Evolutionary conservation across 2,888 invertebrate genomes (phyloP).

Genomic region (Tetragnatha montana): DNA sequence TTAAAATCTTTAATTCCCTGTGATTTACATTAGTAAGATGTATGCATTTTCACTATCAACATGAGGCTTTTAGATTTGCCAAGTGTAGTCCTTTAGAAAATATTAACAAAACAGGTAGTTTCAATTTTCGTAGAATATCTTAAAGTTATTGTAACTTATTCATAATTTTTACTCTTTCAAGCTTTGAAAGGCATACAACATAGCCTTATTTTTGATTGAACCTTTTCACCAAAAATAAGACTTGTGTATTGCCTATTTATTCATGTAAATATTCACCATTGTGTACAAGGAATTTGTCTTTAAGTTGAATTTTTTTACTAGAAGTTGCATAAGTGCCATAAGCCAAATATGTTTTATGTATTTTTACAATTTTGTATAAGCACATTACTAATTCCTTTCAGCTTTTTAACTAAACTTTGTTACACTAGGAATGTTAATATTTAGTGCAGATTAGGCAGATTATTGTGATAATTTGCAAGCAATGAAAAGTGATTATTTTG

Average conservation of each 20-base stretch:
- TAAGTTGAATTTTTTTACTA: neutral
- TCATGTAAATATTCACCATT: neutral
- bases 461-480: conserved; percentile 60
- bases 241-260: neutral
- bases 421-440: conserved; percentile 6
- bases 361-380: conserved; percentile 14
- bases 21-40: too few relatives aligned
- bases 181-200: neutral
- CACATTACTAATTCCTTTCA: neutral
- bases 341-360: conserved; percentile 43
- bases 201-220: neutral
- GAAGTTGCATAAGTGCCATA: conserved; percentile 37
- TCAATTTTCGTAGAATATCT: neutral
- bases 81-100: neutral
- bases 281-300: neutral
- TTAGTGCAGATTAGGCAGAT: conserved; percentile 17
- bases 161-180: neutral
- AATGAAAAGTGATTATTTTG: conserved; percentile 52
- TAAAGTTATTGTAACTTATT: neutral
- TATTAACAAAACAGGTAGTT: neutral
- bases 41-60: too few relatives aligned
- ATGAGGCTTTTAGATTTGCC: neutral
- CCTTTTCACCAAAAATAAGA: neutral
- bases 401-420: conserved; percentile 3
- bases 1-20: too few relatives aligned